Conservation (phyloP, 2,888 invertebrate species). For the Pseudanteris insignis region DNA sequence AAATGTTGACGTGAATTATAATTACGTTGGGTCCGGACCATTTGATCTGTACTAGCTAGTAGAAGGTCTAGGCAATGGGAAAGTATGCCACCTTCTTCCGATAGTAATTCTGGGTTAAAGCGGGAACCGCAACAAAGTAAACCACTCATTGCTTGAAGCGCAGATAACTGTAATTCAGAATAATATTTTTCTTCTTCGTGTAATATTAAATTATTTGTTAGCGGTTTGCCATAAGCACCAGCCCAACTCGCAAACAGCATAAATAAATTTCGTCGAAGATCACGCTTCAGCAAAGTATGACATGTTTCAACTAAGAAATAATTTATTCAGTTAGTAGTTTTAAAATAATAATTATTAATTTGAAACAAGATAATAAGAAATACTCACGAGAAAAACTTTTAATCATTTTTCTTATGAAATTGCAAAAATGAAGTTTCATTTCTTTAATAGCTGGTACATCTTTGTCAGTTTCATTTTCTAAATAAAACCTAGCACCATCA, state of each 20-base stretch:
- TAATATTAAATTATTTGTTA: conserved; percentile 58
- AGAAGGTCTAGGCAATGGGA: conserved; percentile 95
- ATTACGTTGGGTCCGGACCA: conserved; percentile 65
- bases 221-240: conserved; percentile 82
- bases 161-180: conserved; percentile 68
- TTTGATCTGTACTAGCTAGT: conserved; percentile 86
- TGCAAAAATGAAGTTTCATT: conserved; percentile 92
- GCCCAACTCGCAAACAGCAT: conserved; percentile 94
- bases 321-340: too few relatives aligned
- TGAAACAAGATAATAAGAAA: too few relatives aligned
- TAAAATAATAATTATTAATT: too few relatives aligned
- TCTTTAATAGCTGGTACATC: conserved; percentile 83
- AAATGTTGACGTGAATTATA: not conserved
- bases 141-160: conserved; percentile 90
- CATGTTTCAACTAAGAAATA: conserved; percentile 82
- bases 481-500: conserved; percentile 89
- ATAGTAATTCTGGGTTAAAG: conserved; percentile 84
- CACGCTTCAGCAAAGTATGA: conserved; percentile 84
- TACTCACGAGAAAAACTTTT: conserved; percentile 89
- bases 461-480: conserved; percentile 94
- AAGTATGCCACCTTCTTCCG: conserved; percentile 89
- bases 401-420: conserved; percentile 92
- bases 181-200: conserved; percentile 58
- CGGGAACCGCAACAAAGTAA: conserved; percentile 95
- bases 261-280: conserved; percentile 87